Conservation (phyloP, 1,140 invertebrate species). For the Drosophila tristis region DNA sequence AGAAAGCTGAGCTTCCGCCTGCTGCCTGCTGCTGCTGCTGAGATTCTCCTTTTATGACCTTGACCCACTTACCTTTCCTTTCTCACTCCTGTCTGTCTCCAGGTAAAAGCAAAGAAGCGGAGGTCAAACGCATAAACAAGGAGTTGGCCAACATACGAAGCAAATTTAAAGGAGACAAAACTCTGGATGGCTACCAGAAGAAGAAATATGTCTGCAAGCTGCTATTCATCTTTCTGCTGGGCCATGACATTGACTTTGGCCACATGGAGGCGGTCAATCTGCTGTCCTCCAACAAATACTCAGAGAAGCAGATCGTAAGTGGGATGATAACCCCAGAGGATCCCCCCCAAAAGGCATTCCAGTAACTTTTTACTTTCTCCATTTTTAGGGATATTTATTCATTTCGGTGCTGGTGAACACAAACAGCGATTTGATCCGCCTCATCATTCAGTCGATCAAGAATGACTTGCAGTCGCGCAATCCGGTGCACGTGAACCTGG, state of each 20-base stretch:
- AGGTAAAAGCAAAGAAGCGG: slow-evolving; percentile 99
- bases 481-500: slow-evolving; percentile 99
- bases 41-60: slow-evolving; percentile 45
- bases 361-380: slow-evolving; percentile 61
- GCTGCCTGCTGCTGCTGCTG: slow-evolving; percentile 12
- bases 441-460: slow-evolving; percentile 99
- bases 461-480: slow-evolving; percentile 99
- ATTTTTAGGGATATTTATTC: slow-evolving; percentile 97
- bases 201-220: slow-evolving; percentile 99
- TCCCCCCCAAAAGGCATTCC: slow-evolving; percentile 7
- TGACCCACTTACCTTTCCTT: slow-evolving; percentile 18
- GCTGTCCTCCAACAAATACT: slow-evolving; percentile 99
- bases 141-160: slow-evolving; percentile 99
- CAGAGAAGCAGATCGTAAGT: slow-evolving; percentile 99
- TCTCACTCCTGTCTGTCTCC: slow-evolving; percentile 39
- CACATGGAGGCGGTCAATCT: slow-evolving; percentile 99
- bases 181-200: slow-evolving; percentile 99
- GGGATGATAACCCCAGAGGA: neutral
- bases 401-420: slow-evolving; percentile 99
- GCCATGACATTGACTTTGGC: slow-evolving; percentile 99
- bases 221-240: slow-evolving; percentile 99
- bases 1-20: slow-evolving; percentile 25
- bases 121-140: slow-evolving; percentile 99
- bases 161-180: slow-evolving; percentile 99
- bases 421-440: slow-evolving; percentile 99